Percentiles rank a stretch among this genome's conserved stretches.
Evolutionary conservation across 2,797 vertebrate species (phyloP).

Genomic region (Aratinga solstitialis): DNA sequence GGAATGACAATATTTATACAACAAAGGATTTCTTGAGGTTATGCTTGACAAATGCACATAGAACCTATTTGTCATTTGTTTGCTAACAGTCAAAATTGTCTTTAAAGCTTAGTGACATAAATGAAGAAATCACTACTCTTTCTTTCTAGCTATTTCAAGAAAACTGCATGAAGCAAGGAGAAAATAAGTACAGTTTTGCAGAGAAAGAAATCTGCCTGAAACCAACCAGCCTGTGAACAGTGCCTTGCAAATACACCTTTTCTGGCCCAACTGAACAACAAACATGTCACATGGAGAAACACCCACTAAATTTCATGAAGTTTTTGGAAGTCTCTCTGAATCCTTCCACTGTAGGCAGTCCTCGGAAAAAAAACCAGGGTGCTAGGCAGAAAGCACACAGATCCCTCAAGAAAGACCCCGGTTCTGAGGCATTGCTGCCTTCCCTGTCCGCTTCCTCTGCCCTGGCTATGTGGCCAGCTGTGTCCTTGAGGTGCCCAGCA

Average conservation of each 20-base stretch:
- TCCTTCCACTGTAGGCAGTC: background rate
- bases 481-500: fast-evolving
- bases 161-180: background rate
- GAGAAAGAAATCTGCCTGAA: background rate
- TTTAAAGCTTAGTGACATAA: background rate
- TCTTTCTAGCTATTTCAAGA: background rate
- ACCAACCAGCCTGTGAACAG: background rate
- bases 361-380: background rate
- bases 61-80: background rate
- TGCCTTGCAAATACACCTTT: background rate
- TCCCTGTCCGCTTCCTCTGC: background rate
- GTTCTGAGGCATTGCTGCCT: background rate
- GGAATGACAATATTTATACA: background rate
- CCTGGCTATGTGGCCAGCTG: background rate
- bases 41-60: background rate
- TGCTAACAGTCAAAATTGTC: background rate
- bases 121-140: background rate
- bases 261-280: background rate
- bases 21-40: background rate
- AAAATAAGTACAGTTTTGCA: background rate
- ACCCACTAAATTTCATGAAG: background rate
- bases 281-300: background rate
- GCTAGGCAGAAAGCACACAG: background rate
- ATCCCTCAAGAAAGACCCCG: background rate
- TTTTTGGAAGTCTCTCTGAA: background rate